phyloP scores from a whole-genome alignment of 2,888 invertebrate species.

The Caenorhabditis angaria region DNA sequence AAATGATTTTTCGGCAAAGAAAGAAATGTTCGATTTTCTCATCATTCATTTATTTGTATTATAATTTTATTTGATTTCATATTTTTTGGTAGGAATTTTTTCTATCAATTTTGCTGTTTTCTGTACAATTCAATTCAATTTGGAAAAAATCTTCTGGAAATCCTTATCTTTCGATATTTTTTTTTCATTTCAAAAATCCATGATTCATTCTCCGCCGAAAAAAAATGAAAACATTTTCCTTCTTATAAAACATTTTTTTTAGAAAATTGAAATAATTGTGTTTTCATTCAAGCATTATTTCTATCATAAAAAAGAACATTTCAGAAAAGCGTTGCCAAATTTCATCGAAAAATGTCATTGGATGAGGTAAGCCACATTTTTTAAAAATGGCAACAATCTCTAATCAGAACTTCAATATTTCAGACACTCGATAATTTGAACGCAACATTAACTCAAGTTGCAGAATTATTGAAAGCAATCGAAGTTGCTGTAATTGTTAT shows the following conservation, averaged over 20 bases:
- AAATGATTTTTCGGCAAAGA: neutral
- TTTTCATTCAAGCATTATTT: neutral
- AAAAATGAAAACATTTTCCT: neutral
- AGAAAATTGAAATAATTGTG: neutral
- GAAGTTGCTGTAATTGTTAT: slow-evolving; percentile 49
- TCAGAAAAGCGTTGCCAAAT: neutral
- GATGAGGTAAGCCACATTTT: slow-evolving; percentile 24
- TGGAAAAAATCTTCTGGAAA: too few species aligned
- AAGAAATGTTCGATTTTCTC: slow-evolving; percentile 9
- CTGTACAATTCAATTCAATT: too few species aligned
- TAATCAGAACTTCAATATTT: neutral
- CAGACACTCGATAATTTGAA: slow-evolving; percentile 54
- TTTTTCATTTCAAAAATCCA: neutral
- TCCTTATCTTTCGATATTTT: slow-evolving; percentile 4
- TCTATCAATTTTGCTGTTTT: neutral
- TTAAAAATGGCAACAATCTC: neutral
- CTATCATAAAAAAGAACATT: neutral
- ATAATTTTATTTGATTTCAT: neutral
- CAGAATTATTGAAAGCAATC: slow-evolving; percentile 45
- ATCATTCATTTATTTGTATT: neutral
- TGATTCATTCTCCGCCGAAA: neutral
- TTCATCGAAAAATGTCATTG: slow-evolving; percentile 30
- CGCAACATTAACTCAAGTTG: slow-evolving; percentile 43
- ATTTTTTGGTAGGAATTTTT: neutral
- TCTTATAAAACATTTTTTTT: neutral